Conservation (phyloP, 2,113 vertebrate genomes). For the Sisor rabdophorus region DNA sequence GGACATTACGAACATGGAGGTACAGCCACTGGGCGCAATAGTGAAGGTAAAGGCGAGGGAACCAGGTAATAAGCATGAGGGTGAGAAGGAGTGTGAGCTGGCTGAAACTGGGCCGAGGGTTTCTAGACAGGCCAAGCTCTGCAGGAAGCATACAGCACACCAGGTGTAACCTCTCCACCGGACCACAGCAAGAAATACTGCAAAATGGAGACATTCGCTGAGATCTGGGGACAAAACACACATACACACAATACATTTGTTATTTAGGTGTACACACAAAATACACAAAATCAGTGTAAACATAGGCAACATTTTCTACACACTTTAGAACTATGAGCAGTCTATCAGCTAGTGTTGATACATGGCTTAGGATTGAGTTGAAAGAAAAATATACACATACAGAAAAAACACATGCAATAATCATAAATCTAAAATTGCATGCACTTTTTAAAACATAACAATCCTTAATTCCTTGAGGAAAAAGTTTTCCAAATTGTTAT, state of each 20-base stretch:
- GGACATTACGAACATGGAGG: slow-evolving; percentile 79
- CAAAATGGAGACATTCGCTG: background rate
- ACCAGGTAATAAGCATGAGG: slow-evolving; percentile 81
- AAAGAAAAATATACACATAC: background rate
- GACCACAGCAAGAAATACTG: slow-evolving; percentile 58
- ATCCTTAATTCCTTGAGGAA: background rate
- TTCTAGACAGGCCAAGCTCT: slow-evolving; percentile 69
- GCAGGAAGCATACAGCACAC: slow-evolving; percentile 61
- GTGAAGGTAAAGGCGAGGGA: slow-evolving; percentile 86
- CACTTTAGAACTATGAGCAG: slow-evolving; percentile 13
- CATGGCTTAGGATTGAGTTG: slow-evolving; percentile 1
- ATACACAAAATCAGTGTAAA: slow-evolving; percentile 33
- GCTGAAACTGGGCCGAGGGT: slow-evolving; percentile 59
- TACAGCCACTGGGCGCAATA: slow-evolving; percentile 91
- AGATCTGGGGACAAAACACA: slow-evolving; percentile 28
- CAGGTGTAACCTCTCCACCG: slow-evolving; percentile 64
- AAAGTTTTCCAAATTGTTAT: background rate
- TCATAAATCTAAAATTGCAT: no score
- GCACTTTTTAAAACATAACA: background rate
- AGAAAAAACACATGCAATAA: background rate
- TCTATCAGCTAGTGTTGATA: slow-evolving; percentile 13
- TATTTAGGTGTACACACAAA: slow-evolving; percentile 18
- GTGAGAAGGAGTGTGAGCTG: slow-evolving; percentile 73
- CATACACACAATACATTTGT: background rate
- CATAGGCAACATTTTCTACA: slow-evolving; percentile 46